phyloP scores from a whole-genome alignment of 2,888 invertebrate species.

The Amphipoea lucens region DNA sequence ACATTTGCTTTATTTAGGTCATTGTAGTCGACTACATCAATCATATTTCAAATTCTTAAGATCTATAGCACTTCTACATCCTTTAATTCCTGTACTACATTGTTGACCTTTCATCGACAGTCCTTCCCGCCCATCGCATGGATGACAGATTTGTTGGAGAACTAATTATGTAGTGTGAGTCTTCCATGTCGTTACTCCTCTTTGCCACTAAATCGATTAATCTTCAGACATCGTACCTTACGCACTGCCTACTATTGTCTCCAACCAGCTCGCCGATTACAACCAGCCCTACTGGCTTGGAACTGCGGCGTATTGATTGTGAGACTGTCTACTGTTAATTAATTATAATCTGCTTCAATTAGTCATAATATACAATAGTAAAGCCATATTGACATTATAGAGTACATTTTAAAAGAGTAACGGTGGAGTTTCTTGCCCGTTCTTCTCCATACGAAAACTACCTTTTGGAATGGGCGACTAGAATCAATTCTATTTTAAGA shows the following conservation, averaged over 20 bases:
- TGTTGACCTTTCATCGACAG: neutral
- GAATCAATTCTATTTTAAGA: too few relatives aligned
- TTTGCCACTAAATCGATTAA: conserved; percentile 16
- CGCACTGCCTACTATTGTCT: conserved; percentile 21
- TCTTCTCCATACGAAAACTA: too few relatives aligned
- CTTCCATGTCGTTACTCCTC: neutral
- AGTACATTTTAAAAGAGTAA: too few relatives aligned
- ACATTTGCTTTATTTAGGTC: too few relatives aligned
- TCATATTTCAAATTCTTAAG: neutral
- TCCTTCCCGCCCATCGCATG: neutral
- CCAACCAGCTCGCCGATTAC: conserved; percentile 3
- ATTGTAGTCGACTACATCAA: neutral
- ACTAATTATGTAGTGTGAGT: neutral
- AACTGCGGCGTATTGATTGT: conserved; percentile 20
- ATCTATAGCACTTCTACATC: neutral
- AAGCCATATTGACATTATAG: conserved; percentile 2
- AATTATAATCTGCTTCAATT: conserved; percentile 22
- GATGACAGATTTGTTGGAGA: neutral
- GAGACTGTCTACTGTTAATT: conserved; percentile 1
- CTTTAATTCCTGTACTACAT: neutral
- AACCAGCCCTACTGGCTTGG: neutral
- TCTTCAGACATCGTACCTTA: conserved; percentile 3
- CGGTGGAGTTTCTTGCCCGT: too few relatives aligned
- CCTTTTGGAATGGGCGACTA: too few relatives aligned
- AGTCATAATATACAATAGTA: conserved; percentile 2